Evolutionary conservation across 2,888 invertebrate species (phyloP).

Genomic region (Mesoligia furuncula): DNA sequence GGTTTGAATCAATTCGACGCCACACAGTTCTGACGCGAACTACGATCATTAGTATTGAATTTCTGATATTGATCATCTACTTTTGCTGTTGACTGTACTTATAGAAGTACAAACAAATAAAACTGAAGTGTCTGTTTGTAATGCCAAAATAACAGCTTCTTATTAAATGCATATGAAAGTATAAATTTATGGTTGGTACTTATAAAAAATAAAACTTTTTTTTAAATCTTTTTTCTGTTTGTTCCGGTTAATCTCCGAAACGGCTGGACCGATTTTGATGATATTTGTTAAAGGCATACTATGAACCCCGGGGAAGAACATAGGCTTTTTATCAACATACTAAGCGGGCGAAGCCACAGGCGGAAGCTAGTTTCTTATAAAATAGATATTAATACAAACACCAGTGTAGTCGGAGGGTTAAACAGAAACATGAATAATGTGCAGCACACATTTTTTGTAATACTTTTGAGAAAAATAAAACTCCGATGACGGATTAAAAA

Average conservation of each 20-base stretch:
- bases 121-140: neutral
- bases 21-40: too few species aligned
- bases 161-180: neutral
- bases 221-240: neutral
- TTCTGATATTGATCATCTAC: too few species aligned
- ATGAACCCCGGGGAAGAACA: too few species aligned
- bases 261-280: neutral
- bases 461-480: conserved; percentile 51
- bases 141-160: neutral
- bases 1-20: too few species aligned
- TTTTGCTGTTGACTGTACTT: too few species aligned
- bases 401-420: conserved; percentile 16
- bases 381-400: neutral
- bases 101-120: neutral
- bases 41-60: too few species aligned
- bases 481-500: conserved; percentile 62
- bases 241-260: neutral
- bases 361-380: neutral
- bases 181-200: too few species aligned
- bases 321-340: too few species aligned
- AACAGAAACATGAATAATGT: conserved; percentile 40
- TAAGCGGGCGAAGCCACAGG: too few species aligned
- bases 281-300: neutral
- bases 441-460: conserved; percentile 41
- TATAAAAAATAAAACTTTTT: too few species aligned